A percentile compares a stretch with the other conserved stretches of the same genome.
phyloP scores from a whole-genome alignment of 2,888 invertebrate genomes.

The Subacronicta megacephala region DNA sequence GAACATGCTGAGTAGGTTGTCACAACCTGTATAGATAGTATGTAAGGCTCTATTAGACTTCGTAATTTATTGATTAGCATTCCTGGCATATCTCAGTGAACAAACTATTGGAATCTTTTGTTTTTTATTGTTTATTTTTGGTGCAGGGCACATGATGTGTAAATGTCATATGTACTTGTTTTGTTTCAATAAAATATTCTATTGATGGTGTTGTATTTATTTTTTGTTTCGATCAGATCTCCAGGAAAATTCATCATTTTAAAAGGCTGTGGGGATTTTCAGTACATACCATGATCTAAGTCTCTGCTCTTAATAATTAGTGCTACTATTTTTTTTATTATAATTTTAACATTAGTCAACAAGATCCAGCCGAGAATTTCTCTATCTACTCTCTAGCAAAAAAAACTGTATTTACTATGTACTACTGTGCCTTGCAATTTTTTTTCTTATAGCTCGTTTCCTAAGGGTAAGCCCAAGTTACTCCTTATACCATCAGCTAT shows the following conservation, averaged over 20 bases:
- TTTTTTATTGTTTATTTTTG: slow-evolving; percentile 63
- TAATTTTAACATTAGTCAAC: too few species aligned
- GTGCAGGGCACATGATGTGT: slow-evolving; percentile 67
- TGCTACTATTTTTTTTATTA: too few species aligned
- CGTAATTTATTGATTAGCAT: slow-evolving; percentile 61
- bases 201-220: slow-evolving; percentile 27
- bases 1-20: slow-evolving; percentile 12
- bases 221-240: slow-evolving; percentile 22
- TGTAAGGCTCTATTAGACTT: slow-evolving; percentile 57
- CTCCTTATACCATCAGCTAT: too few species aligned
- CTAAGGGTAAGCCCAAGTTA: too few species aligned
- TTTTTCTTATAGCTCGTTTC: too few species aligned
- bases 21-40: slow-evolving; percentile 38
- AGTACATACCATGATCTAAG: too few species aligned
- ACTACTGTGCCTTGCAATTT: too few species aligned
- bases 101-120: slow-evolving; percentile 57
- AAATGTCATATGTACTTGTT: slow-evolving; percentile 59
- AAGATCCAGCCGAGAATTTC: too few species aligned
- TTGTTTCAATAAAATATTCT: slow-evolving; percentile 64
- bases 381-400: too few species aligned
- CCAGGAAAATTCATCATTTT: slow-evolving; percentile 33
- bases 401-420: too few species aligned
- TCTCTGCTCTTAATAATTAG: too few species aligned
- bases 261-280: slow-evolving; percentile 6
- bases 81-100: slow-evolving; percentile 63